Conservation (phyloP, 2,113 vertebrate species). For the Hassar affinis region DNA sequence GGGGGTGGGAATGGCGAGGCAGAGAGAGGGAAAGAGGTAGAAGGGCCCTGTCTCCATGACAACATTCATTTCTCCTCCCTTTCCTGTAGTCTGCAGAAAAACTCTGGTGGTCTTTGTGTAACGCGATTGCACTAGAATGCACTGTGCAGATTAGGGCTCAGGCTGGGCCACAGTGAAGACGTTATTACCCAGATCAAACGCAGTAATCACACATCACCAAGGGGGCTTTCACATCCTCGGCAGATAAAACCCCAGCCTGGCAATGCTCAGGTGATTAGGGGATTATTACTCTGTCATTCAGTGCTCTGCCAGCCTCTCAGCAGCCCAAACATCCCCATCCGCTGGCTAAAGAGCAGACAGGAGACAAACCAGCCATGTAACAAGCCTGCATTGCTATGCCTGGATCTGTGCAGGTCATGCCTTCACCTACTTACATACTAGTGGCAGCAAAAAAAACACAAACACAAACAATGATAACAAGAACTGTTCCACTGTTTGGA, state of each 20-base stretch:
- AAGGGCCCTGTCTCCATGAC: conserved; percentile 70
- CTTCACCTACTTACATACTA: too few species aligned
- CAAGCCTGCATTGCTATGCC: not conserved
- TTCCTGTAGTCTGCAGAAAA: conserved; percentile 63
- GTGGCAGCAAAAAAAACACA: not conserved
- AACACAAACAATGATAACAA: not conserved
- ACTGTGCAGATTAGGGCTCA: conserved; percentile 75
- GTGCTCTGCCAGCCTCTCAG: conserved; percentile 63
- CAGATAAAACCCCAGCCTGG: conserved; percentile 72
- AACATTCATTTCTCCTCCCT: conserved; percentile 61
- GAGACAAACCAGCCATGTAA: conserved; percentile 42
- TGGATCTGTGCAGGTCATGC: not conserved
- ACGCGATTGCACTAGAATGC: conserved; percentile 77
- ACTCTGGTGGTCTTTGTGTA: conserved; percentile 78
- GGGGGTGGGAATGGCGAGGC: conserved; percentile 42
- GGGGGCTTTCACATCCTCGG: conserved; percentile 72
- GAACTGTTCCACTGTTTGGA: too few species aligned
- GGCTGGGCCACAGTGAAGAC: conserved; percentile 75
- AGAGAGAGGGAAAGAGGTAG: conserved; percentile 49
- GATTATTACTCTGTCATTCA: conserved; percentile 75
- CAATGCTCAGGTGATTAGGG: conserved; percentile 77
- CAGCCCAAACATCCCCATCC: conserved; percentile 57
- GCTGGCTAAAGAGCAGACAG: conserved; percentile 53
- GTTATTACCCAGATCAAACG: conserved; percentile 80
- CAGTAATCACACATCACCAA: conserved; percentile 73